phyloP scores from a whole-genome alignment of 2,888 invertebrate species.

The Aelia acuminata region DNA sequence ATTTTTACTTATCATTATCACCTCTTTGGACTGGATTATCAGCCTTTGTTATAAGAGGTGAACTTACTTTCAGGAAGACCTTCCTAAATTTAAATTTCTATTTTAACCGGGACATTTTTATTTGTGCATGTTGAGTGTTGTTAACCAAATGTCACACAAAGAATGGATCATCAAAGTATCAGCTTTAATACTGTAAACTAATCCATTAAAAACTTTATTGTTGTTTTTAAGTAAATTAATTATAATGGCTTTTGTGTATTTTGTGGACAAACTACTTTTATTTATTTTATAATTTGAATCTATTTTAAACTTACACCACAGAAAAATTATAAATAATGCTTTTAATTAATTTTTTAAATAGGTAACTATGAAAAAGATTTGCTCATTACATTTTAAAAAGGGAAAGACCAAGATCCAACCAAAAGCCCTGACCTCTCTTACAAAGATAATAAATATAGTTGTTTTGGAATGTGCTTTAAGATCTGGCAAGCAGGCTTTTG shows the following conservation, averaged over 20 bases:
- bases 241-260: background rate
- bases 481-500: constrained; percentile 53
- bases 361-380: constrained; percentile 48
- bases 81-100: background rate
- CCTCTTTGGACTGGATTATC: no score
- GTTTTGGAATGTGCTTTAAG: constrained; percentile 51
- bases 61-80: background rate
- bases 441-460: constrained; percentile 49
- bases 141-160: background rate
- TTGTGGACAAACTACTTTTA: background rate
- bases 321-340: background rate
- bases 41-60: no score
- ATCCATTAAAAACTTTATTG: background rate
- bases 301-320: background rate
- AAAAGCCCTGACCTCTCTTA: constrained; percentile 8
- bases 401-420: constrained; percentile 54
- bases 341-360: background rate
- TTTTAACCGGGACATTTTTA: background rate
- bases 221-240: background rate
- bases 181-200: background rate
- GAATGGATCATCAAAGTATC: background rate
- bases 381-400: constrained; percentile 51
- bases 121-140: background rate
- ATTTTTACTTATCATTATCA: no score
- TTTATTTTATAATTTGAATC: background rate